Evolutionary conservation across 2,113 vertebrate species (phyloP).

Genomic region (Paramisgurnus dabryanus): DNA sequence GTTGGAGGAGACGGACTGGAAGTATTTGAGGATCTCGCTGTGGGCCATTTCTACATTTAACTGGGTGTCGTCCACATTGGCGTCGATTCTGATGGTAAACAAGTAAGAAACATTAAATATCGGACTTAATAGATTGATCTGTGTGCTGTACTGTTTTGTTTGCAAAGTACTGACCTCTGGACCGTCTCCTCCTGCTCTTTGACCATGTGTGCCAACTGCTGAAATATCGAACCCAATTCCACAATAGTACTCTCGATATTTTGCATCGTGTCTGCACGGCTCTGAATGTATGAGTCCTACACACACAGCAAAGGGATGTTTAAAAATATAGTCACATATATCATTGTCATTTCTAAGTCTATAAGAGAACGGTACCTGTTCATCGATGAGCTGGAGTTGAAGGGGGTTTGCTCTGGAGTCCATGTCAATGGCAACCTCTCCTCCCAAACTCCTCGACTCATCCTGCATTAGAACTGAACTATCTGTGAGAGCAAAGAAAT

Average conservation of each 20-base stretch:
- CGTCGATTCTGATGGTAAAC: slow-evolving; percentile 79
- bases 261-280: slow-evolving; percentile 90
- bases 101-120: neutral
- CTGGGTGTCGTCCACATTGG: slow-evolving; percentile 89
- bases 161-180: slow-evolving; percentile 78
- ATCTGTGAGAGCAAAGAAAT: slow-evolving; percentile 63
- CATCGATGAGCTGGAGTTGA: slow-evolving; percentile 89
- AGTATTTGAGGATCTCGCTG: slow-evolving; percentile 91
- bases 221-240: slow-evolving; percentile 91
- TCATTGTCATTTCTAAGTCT: neutral
- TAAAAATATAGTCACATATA: neutral
- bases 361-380: slow-evolving; percentile 76
- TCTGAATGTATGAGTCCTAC: slow-evolving; percentile 92
- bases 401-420: slow-evolving; percentile 81
- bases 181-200: slow-evolving; percentile 93
- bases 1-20: slow-evolving; percentile 92
- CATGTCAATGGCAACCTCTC: slow-evolving; percentile 87
- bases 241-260: slow-evolving; percentile 94
- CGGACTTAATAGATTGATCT: too few species aligned
- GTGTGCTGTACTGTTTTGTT: neutral
- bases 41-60: slow-evolving; percentile 90
- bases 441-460: slow-evolving; percentile 78
- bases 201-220: slow-evolving; percentile 92
- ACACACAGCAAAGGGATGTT: slow-evolving; percentile 6
- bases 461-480: slow-evolving; percentile 86